Percentiles rank a stretch among this genome's conserved stretches.
These are phyloP conservation scores for Nyctereutes procyonoides DNA, from an alignment of 2,113 vertebrate genomes.

Conservation along the genomic window DNA sequence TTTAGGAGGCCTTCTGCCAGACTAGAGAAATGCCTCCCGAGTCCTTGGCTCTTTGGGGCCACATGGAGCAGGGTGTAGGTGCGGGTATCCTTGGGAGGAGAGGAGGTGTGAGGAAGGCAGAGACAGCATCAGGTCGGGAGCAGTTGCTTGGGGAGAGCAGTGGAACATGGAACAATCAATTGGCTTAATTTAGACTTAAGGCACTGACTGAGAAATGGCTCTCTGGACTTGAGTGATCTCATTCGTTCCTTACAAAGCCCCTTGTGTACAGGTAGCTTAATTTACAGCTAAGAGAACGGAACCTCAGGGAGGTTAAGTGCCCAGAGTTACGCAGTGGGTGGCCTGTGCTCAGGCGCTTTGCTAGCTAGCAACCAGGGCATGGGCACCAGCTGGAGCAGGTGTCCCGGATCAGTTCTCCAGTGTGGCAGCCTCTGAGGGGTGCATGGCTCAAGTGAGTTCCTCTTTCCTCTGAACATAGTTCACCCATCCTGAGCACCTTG, in stretches of 20 bases:
- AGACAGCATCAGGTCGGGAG: background rate
- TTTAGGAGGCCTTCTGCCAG: background rate
- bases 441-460: background rate
- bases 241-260: background rate
- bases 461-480: background rate
- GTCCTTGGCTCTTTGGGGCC: background rate
- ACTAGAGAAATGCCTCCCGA: background rate
- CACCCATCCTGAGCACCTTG: background rate
- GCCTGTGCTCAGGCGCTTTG: background rate
- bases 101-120: slow-evolving; percentile 21
- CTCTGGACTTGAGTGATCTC: background rate
- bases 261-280: background rate
- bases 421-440: background rate
- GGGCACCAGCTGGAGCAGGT: background rate
- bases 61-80: background rate
- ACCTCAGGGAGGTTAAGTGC: background rate
- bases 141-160: no score
- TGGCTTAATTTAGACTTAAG: background rate
- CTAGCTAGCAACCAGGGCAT: background rate
- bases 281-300: background rate
- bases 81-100: slow-evolving; percentile 29
- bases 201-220: background rate
- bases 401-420: background rate
- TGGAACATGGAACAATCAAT: background rate
- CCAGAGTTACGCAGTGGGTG: background rate